A percentile compares a stretch with the other conserved stretches of the same genome.
Evolutionary conservation across 2,888 invertebrate genomes (phyloP).

Genomic region (Protonemura montana): DNA sequence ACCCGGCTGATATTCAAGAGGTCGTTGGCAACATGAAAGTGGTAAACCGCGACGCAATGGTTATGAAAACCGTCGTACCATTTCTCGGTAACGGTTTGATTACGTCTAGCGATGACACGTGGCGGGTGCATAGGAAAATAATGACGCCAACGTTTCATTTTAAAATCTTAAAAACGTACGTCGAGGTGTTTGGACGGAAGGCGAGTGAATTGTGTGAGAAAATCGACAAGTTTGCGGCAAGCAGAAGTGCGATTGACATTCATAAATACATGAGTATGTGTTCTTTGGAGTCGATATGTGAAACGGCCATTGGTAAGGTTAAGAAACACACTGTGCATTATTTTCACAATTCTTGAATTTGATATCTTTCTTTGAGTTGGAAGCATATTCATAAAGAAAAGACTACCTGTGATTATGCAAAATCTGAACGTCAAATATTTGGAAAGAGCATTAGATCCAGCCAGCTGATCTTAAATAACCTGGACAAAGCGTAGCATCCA

Average conservation of each 20-base stretch:
- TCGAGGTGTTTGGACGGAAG: constrained; percentile 41
- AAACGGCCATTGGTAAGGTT: constrained; percentile 48
- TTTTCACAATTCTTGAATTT: too few relatives aligned
- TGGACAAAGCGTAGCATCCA: too few relatives aligned
- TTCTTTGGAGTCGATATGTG: constrained; percentile 49
- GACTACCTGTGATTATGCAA: too few relatives aligned
- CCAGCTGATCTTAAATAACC: too few relatives aligned
- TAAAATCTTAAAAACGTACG: constrained; percentile 41
- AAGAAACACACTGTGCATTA: too few relatives aligned
- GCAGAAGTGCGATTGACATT: constrained; percentile 38
- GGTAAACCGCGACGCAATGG: background rate
- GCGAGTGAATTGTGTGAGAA: constrained; percentile 32
- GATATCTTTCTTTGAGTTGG: too few relatives aligned
- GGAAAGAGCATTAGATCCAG: too few relatives aligned
- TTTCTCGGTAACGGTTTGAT: constrained; percentile 37
- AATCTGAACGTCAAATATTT: too few relatives aligned
- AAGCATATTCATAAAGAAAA: too few relatives aligned
- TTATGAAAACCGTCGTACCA: background rate
- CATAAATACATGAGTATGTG: constrained; percentile 44
- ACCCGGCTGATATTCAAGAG: background rate
- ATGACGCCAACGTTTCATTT: constrained; percentile 43
- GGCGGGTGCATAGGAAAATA: constrained; percentile 44
- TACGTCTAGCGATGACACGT: constrained; percentile 18
- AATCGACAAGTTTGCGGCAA: constrained; percentile 14
- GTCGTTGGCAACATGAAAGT: background rate